These are phyloP conservation scores for Ctenomys sociabilis DNA, from an alignment of 2,113 vertebrate genomes.

Conservation along the genomic window DNA sequence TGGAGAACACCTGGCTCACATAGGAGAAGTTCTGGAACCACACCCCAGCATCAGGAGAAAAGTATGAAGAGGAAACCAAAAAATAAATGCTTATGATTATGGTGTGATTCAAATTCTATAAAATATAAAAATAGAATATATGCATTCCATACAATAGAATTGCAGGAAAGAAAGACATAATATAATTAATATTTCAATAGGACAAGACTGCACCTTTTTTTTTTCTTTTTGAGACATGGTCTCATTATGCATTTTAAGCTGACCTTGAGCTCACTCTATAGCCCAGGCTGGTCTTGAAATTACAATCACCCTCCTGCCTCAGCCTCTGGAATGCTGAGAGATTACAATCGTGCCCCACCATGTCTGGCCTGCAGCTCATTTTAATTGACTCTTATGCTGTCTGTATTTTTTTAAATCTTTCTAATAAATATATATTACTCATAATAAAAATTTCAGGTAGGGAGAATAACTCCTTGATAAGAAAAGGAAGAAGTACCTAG, in stretches of 20 bases:
- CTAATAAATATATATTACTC: not conserved
- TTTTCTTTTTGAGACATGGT: not conserved
- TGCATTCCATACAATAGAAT: not conserved
- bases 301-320: no score
- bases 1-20: not conserved
- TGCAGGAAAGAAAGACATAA: not conserved
- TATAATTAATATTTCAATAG: not conserved
- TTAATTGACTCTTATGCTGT: not conserved
- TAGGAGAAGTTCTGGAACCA: not conserved
- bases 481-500: not conserved
- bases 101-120: not conserved
- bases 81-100: not conserved
- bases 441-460: not conserved
- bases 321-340: no score
- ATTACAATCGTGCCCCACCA: no score
- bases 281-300: no score
- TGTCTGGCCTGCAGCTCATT: no score
- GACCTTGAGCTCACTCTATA: no score
- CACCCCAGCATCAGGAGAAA: not conserved
- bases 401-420: not conserved
- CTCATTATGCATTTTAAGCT: no score
- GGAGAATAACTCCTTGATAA: not conserved
- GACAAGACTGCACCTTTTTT: not conserved
- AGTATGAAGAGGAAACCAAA: constrained; percentile 25
- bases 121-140: not conserved